A percentile compares a stretch with the other conserved stretches of the same genome.
Evolutionary conservation across 2,797 vertebrate genomes (phyloP).

Genomic region (Notolabrus celidotus): DNA sequence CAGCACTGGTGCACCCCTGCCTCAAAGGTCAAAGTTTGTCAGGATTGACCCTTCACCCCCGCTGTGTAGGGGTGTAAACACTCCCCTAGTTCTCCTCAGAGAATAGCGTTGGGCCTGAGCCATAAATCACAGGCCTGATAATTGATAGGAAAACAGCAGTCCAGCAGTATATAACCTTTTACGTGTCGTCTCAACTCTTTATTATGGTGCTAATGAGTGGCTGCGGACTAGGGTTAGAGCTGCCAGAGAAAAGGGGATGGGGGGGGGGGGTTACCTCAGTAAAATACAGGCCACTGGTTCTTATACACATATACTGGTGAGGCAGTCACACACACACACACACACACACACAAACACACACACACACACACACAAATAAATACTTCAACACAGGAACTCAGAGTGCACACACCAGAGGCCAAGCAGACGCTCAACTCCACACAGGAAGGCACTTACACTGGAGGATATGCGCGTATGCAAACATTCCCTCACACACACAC

Average conservation of each 20-base stretch:
- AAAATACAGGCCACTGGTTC: constrained; percentile 56
- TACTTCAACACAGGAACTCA: constrained; percentile 40
- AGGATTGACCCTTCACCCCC: constrained; percentile 72
- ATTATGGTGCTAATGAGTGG: constrained; percentile 99
- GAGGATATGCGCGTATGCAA: constrained; percentile 74
- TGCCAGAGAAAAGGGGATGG: constrained; percentile 35
- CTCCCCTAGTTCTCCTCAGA: constrained; percentile 84
- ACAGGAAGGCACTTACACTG: constrained; percentile 52
- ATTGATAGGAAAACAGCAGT: constrained; percentile 99
- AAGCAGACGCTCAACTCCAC: constrained; percentile 47
- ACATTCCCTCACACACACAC: constrained; percentile 51
- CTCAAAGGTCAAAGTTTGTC: constrained; percentile 77
- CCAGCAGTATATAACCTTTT: constrained; percentile 99
- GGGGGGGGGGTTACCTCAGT: constrained; percentile 40
- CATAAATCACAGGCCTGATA: constrained; percentile 98
- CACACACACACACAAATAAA: constrained; percentile 36
- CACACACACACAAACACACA: constrained; percentile 27
- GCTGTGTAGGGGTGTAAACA: constrained; percentile 73
- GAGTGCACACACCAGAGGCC: constrained; percentile 37
- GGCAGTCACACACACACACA: constrained; percentile 19
- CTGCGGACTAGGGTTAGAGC: constrained; percentile 89
- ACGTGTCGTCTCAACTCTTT: constrained; percentile 99
- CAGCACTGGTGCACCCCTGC: constrained; percentile 23
- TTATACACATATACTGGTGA: constrained; percentile 3
- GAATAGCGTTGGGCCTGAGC: constrained; percentile 92